Base-by-base conservation (phyloP, 92 coral and sea anemone species). In the Palythoa heliodiscus region DNA sequence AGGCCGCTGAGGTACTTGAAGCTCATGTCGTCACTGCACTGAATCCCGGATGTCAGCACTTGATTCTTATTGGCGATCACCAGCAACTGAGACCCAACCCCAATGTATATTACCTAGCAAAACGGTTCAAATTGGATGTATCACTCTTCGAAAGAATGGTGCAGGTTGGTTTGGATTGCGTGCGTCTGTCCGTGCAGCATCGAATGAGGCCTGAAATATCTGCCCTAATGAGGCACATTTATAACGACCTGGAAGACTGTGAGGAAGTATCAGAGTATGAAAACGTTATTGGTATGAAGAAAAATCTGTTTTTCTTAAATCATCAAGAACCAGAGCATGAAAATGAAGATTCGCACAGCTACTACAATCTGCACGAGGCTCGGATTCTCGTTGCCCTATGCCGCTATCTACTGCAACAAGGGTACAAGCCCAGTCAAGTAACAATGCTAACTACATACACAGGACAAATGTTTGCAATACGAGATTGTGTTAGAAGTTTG, bases 201-300 rank as follows among this genome's bases (percentile, higher is more conserved):
- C 93, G 98, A 58, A 95, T 95, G 98, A 88, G 97, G 63, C 98
- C 98, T 38, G 93, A 93, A 77, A 95, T 95, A 40, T 93, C 98
- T 2, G 76, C 91, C 48, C 77, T 95, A 25, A 77, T 95, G 90
- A 91, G 74, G 25, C 98, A 95, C 88, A 92, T 93, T 39, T 95
- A 95, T 82, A 37, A 84, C 43, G 93, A 91, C 72, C 91, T 95
- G 43, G 53, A 92, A 52, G 92, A 91, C 75, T 93, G 93, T 70
- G 71, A 84, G 37, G 90, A 95, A 7, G 98, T 95, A 16, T 75
- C 87, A 19, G 76, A 83, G 9, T 93, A 89, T 70, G 93, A 95
- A 68, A 61, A 95, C 86, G 82, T 95, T 37, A 82, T 85, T 70
- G 98, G 98, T 10, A 63, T 95, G 55, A 80, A 78, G 88, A 92